Base-by-base conservation (phyloP, 1,140 invertebrate genomes). In the Scaptomyza pallida region DNA sequence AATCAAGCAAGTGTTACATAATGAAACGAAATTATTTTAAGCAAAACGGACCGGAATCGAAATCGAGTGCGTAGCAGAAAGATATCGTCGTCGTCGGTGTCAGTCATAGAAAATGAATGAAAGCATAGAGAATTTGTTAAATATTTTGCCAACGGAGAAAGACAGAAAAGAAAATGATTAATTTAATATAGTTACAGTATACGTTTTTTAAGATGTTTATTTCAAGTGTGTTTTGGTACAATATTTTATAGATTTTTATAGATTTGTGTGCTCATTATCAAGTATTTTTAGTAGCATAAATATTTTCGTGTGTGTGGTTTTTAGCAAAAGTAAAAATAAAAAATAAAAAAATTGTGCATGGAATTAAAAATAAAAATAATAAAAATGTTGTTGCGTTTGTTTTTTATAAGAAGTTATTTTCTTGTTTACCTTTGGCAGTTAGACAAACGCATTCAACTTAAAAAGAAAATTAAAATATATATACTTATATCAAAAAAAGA, bases 41-140 rank as follows among this genome's bases (percentile, higher is more conserved):
- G 71, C 12, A 41, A 9, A 40, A 59, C 35, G 30, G 56, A 69
- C 41, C 48, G 50, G n/a, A 48, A 55, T 5, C 48, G 56, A 41
- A 48, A 55, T 5, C 48, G 56, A 41, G 23, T n/a, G 41, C 15
- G 59, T 69, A 23, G 12, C 23, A 33, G 61, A n/a, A 15, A 41
- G 15, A 52, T 33, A 37, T 17, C 45, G 41, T 67, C 48, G 35
- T 47, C 41, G 33, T 56, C 19, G 51, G 57, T 26, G 57, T 44
- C 63, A 68, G 40, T 55, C 41, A 55, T 72, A 61, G 48, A 67
- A 16, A n/a, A n/a, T n/a, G n/a, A n/a, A n/a, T n/a, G 50, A 52
- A 65, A 59, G 55, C 71, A 75, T 83, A 78, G 75, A 71, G 59
- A 73, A 83, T 76, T 80, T 85, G 72, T 85, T 86, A 75, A 56